Conservation (phyloP, 2,888 invertebrate genomes). For the Hirudinaria manillensis region DNA sequence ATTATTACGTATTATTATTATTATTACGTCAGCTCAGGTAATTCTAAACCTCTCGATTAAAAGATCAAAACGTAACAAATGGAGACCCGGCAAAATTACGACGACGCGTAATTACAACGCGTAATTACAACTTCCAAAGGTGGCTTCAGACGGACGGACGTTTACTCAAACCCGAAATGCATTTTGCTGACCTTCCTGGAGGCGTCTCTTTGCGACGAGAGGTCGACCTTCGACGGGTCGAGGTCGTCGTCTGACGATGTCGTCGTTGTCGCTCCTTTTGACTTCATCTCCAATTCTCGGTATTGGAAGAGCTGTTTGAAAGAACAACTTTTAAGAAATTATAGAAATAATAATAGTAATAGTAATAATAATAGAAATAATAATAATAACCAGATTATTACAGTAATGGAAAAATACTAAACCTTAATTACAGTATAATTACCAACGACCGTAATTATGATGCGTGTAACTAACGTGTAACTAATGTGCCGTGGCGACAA, state of each 20-base stretch:
- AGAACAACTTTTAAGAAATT: not conserved
- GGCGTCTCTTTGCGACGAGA: not conserved
- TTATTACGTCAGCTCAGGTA: too few relatives aligned
- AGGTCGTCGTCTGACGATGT: constrained; percentile 5
- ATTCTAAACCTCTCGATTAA: too few relatives aligned
- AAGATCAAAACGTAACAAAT: too few relatives aligned
- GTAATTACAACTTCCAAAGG: too few relatives aligned
- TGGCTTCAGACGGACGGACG: too few relatives aligned
- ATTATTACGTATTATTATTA: too few relatives aligned
- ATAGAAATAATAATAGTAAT: not conserved
- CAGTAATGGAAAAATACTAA: not conserved
- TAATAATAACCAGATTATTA: not conserved
- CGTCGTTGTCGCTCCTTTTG: constrained; percentile 5
- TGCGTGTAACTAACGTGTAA: too few relatives aligned
- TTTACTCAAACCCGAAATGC: too few relatives aligned
- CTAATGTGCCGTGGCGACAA: too few relatives aligned
- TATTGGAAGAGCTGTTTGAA: constrained; percentile 29
- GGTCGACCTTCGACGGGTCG: not conserved
- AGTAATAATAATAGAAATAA: not conserved
- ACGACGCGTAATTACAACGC: too few relatives aligned
- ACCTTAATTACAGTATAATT: not conserved
- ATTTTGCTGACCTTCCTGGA: not conserved
- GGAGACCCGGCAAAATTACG: too few relatives aligned
- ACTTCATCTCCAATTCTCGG: constrained; percentile 30
- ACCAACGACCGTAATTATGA: not conserved